These are phyloP conservation scores for Megalonaias nervosa DNA, from an alignment of 1,140 invertebrate species.

Conservation along the genomic window DNA sequence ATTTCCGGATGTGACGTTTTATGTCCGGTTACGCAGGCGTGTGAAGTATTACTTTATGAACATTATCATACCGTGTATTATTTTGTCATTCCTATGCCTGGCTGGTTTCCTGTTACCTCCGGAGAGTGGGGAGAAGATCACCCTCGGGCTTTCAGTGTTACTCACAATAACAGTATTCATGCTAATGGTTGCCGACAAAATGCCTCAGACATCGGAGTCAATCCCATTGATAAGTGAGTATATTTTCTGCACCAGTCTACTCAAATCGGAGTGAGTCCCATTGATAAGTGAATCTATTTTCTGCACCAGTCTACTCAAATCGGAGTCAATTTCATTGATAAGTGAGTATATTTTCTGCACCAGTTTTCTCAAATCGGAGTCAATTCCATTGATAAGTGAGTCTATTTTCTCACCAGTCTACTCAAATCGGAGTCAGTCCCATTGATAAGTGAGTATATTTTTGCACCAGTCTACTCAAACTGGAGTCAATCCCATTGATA, in stretches of 20 bases:
- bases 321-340: background rate
- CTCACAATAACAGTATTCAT: conserved; percentile 77
- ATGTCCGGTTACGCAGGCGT: conserved; percentile 69
- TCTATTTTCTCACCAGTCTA: too few relatives aligned
- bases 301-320: conserved; percentile 2
- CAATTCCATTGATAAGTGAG: too few relatives aligned
- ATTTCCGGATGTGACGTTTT: conserved; percentile 70
- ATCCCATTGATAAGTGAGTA: conserved; percentile 76
- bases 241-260: background rate
- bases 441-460: conserved; percentile 53
- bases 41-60: conserved; percentile 75
- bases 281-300: conserved; percentile 55
- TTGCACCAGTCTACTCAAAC: conserved; percentile 38
- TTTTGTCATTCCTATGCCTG: conserved; percentile 75
- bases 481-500: conserved; percentile 76
- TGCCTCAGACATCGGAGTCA: conserved; percentile 77
- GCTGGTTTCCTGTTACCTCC: conserved; percentile 75
- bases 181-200: conserved; percentile 76
- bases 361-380: too few relatives aligned
- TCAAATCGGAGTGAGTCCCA: background rate
- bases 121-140: conserved; percentile 78
- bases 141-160: conserved; percentile 76
- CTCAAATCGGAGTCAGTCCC: background rate
- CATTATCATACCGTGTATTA: conserved; percentile 76
- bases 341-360: too few relatives aligned